Evolutionary conservation across 1,140 invertebrate genomes (phyloP), one percentile per base, ranked within the genome.

Genomic region (Drosophila truncata): DNA sequence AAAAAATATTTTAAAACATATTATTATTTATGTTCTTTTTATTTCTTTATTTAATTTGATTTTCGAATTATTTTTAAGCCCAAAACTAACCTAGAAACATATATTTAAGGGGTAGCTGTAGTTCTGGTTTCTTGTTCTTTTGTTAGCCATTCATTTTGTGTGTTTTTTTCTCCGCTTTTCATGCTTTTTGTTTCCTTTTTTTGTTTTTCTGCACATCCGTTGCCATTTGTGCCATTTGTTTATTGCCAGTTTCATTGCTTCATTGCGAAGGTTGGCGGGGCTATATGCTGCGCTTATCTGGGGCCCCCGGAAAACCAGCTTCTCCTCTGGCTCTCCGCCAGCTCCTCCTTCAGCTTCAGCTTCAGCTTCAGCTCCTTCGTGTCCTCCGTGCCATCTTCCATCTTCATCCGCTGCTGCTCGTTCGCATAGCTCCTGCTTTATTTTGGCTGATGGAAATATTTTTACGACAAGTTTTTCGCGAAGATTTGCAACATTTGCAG

Each of bases 401-500:
- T 78, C 78, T 82, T 82, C 77, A 82, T 82, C 55, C 73, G 39
- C 63, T 11, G 39, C 63, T 11, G 20, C 58, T 73, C 60, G 23
- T 44, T 37, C 31, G 23, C 54, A 33, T 58, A 18, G 60, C 61
- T 76, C 47, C 62, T 50, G 46, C 72, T 76, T 65, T 76, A 72
- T 77, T 76, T 77, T 77, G 78, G 59, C 77, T 80, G 84, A 88
- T 88, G 84, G 80, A 88, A 88, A 90, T 88, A 88, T 88, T 90
- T 88, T 90, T 88, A 90, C 85, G 84, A 90, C 85, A 90, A 88
- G 84, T 87, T 90, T 84, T 88, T 84, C 84, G 81, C 81, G 60
- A 90, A 90, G 84, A 88, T 88, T 90, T 88, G 84, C 85, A 88
- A 87, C 84, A 87, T 88, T 87, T 78, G 80, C 83, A 88, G 80